Evolutionary conservation across 2,888 invertebrate species (phyloP), one percentile per base, ranked within the genome.

Genomic region (Leptothorax acervorum): DNA sequence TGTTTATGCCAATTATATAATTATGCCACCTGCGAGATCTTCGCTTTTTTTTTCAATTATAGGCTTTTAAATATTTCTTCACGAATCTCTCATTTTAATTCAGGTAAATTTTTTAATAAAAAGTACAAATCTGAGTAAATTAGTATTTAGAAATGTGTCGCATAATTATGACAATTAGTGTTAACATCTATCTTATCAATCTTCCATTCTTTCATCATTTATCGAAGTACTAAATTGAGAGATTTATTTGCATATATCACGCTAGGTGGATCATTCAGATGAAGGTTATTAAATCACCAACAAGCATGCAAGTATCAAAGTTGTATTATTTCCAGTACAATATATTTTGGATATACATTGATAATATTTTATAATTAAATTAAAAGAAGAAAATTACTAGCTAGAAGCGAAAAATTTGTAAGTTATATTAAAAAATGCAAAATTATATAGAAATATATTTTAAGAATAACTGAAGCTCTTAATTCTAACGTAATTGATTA

Each of bases 241-340:
- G 4, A 65, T 57, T 65, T 28, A 65, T 55, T 76, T 42, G 48
- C 18, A 12, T 35, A 39, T n/a, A 39, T 39, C 9, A 3, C 15
- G 28, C 63, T 70, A 42, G 12, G 28, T 60, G 8, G 15, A 57
- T 66, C 23, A 60, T 78, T 68, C 28, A 78, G 23, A 74, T 57
- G 55, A 83, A 73, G 48, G 39, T 23, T 79, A 76, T 63, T 81
- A 81, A 82, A 75, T 85, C 31, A 85, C 42, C 9, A 83, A 73
- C 31, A 75, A 66, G 35, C 51, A 81, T 82, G 79, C 81, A 83
- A 70, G 63, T 62, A 51, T 62, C n/a, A 31, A 66, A 66, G 15
- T 31, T 83, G 28, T 79, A 75, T 51, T 39, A 70, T 70, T 57
- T 83, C 1, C 39, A 51, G 0, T 51, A 76, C 35, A 39, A 51